phyloP scores from a whole-genome alignment of 2,797 vertebrate species.

The Poecilia gillii region DNA sequence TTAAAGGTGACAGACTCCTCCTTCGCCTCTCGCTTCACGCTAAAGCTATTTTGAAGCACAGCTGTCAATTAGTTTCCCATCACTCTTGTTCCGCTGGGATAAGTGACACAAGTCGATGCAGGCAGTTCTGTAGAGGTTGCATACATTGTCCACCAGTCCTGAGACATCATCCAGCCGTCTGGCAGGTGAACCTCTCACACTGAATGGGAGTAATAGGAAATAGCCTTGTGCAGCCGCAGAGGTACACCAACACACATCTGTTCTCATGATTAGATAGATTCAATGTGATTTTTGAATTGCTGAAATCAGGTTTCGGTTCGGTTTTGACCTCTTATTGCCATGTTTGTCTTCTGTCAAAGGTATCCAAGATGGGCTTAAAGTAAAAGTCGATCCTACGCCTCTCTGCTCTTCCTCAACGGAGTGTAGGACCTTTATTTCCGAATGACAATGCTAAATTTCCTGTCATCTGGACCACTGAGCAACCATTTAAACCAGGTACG shows the following conservation, averaged over 20 bases:
- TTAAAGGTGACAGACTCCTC: not conserved
- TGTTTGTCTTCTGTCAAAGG: not conserved
- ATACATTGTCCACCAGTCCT: conserved; percentile 29
- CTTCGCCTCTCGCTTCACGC: conserved; percentile 4
- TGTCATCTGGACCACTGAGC: not conserved
- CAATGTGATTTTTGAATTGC: conserved; percentile 1
- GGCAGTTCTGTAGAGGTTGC: conserved; percentile 14
- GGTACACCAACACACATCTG: conserved; percentile 3
- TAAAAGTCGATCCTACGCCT: not conserved
- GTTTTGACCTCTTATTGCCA: not conserved
- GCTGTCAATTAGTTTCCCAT: conserved; percentile 37
- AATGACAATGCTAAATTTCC: not conserved
- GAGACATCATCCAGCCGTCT: conserved; percentile 30
- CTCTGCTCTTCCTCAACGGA: not conserved
- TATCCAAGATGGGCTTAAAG: not conserved
- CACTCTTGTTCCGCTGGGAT: conserved; percentile 19
- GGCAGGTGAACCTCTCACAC: conserved; percentile 56
- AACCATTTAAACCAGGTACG: not conserved
- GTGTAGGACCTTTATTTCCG: not conserved
- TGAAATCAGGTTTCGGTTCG: not conserved
- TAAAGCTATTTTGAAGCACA: conserved; percentile 23
- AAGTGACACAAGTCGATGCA: conserved; percentile 27
- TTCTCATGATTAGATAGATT: not conserved
- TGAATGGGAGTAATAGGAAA: conserved; percentile 59
- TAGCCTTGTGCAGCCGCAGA: conserved; percentile 1